A percentile compares a stretch with the other conserved stretches of the same genome.
Evolutionary conservation across 2,888 invertebrate species (phyloP).

Genomic region (Blastobasis lacticolella): DNA sequence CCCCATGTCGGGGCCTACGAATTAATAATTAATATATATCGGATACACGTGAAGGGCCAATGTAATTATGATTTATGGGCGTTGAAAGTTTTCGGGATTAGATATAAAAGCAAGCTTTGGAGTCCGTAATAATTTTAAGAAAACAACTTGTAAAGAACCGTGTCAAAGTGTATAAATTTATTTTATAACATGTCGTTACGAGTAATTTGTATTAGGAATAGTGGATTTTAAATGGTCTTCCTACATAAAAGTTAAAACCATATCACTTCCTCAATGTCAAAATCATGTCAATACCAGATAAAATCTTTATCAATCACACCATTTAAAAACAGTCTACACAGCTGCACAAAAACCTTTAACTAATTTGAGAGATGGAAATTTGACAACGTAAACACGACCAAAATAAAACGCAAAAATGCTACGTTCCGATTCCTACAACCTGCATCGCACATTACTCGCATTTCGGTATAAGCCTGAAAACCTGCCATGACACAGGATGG

Average conservation of each 20-base stretch:
- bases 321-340: too few species aligned
- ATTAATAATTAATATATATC: conserved; percentile 45
- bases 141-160: too few species aligned
- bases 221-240: too few species aligned
- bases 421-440: conserved; percentile 12
- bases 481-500: conserved; percentile 35
- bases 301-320: too few species aligned
- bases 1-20: conserved; percentile 6
- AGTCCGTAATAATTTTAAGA: too few species aligned
- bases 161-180: too few species aligned
- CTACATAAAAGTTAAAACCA: too few species aligned
- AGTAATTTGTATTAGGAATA: too few species aligned
- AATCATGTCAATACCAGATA: too few species aligned
- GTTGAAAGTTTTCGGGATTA: neutral
- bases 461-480: conserved; percentile 22
- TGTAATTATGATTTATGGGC: conserved; percentile 45
- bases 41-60: conserved; percentile 31
- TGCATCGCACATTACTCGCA: conserved; percentile 23
- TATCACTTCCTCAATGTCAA: too few species aligned
- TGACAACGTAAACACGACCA: conserved; percentile 3
- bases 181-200: too few species aligned
- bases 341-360: neutral
- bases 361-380: neutral
- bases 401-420: neutral
- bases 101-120: too few species aligned